Base-by-base conservation (phyloP, 1,140 invertebrate genomes). In the Cherax quadricarinatus region DNA sequence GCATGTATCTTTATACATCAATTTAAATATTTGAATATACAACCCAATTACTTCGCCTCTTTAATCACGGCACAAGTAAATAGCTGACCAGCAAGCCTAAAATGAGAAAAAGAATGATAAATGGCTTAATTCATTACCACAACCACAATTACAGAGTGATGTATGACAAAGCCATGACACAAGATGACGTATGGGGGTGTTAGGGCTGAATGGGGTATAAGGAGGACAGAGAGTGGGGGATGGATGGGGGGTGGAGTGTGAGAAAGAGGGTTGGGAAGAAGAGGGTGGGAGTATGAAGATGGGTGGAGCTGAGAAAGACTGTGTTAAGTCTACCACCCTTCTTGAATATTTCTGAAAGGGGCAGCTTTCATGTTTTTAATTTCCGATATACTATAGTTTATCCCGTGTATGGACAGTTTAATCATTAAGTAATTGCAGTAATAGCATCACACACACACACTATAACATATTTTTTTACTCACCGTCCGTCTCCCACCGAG, bases 41-140 rank as follows among this genome's bases (percentile, higher is more conserved):
- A 75, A 7, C n/a, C 24, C 83, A 70, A 48, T 85, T 70, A 70
- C 62, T 70, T 70, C 18, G 30, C 62, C 60, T 66, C 83, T 70
- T 85, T 85, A 66, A 85, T 85, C 83, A 70, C 60, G n/a, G 83
- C n/a, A 70, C 83, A 70, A 41, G 62, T 85, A 85, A 85, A 85
- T 85, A 62, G 62, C 21, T 85, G 60, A 88, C 51, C 30, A 80
- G 73, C 49, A 57, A 49, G 73, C n/a, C 30, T 16, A 10, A 78
- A 80, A 78, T 53, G 53, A 88, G 86, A 51, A 88, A 24, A 78
- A 80, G 53, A 80, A 66, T 88, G 86, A 88, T 88, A 48, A 16
- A 88, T 62, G 86, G 81, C 86, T 88, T 88, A 81, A 88, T 88
- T 88, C 73, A 88, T 88, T 88, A 88, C 51, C 73, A 62, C 75